These are phyloP conservation scores for Sabatieria punctata DNA, from an alignment of 2,888 invertebrate species.

Conservation along the genomic window DNA sequence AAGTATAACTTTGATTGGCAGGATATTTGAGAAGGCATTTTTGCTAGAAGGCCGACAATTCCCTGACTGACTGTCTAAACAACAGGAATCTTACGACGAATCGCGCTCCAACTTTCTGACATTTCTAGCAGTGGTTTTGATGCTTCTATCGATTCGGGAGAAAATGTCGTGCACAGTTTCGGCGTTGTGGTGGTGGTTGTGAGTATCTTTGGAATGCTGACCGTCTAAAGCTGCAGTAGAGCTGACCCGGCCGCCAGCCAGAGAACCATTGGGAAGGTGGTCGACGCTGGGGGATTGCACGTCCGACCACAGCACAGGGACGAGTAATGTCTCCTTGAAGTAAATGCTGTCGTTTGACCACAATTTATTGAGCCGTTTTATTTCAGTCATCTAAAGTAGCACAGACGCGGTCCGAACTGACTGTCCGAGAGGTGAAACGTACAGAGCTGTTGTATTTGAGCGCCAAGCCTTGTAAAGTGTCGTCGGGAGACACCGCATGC, in stretches of 20 bases:
- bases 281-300: too few relatives aligned
- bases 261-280: background rate
- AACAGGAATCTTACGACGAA: constrained; percentile 4
- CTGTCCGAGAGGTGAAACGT: too few relatives aligned
- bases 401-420: too few relatives aligned
- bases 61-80: too few relatives aligned
- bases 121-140: constrained; percentile 4
- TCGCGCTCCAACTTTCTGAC: constrained; percentile 6
- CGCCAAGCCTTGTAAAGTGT: constrained; percentile 17
- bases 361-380: constrained; percentile 17
- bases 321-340: constrained; percentile 15
- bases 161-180: constrained; percentile 1
- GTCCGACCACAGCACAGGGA: constrained; percentile 11
- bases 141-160: constrained; percentile 1
- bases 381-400: constrained; percentile 15
- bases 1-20: too few relatives aligned
- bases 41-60: too few relatives aligned
- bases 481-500: constrained; percentile 13
- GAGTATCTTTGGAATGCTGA: background rate
- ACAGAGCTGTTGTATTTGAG: constrained; percentile 17
- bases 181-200: background rate
- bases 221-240: background rate
- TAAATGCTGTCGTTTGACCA: constrained; percentile 17
- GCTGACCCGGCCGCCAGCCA: background rate
- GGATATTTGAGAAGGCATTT: too few relatives aligned